phyloP scores from a whole-genome alignment of 2,113 vertebrate species.

The Bettongia penicillata region DNA sequence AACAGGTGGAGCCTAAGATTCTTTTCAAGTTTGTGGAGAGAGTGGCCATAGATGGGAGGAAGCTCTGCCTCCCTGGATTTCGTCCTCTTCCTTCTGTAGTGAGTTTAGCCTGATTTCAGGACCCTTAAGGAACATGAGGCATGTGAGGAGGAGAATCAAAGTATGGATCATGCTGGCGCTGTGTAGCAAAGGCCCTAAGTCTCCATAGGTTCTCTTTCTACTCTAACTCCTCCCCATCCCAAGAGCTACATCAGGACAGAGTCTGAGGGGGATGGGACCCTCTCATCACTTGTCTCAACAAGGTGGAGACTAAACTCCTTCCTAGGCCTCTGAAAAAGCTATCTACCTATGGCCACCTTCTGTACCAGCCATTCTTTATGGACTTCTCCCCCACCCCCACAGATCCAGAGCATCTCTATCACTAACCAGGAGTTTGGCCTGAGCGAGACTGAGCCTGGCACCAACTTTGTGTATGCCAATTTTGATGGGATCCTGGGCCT shows the following conservation, averaged over 20 bases:
- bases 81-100: not conserved
- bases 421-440: constrained; percentile 82
- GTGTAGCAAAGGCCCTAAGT: not conserved
- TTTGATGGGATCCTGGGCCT: constrained; percentile 68
- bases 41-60: not conserved
- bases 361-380: not conserved
- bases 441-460: constrained; percentile 73
- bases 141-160: not conserved
- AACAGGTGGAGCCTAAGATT: not conserved
- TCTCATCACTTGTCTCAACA: not conserved
- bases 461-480: constrained; percentile 49
- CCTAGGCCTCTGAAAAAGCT: not conserved
- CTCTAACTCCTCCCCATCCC: not conserved
- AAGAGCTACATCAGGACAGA: not conserved
- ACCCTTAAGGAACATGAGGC: not conserved
- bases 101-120: not conserved
- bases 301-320: not conserved
- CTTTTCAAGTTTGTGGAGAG: not conserved
- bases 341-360: not conserved
- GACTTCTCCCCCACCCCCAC: not conserved
- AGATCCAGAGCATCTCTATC: constrained; percentile 80
- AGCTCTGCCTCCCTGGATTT: not conserved
- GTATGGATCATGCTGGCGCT: not conserved
- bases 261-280: not conserved
- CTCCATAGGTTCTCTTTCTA: not conserved